Percentiles rank a stretch among this genome's conserved stretches.
These are phyloP conservation scores for Diarsia rubi DNA, from an alignment of 2,888 invertebrate genomes.

Conservation along the genomic window DNA sequence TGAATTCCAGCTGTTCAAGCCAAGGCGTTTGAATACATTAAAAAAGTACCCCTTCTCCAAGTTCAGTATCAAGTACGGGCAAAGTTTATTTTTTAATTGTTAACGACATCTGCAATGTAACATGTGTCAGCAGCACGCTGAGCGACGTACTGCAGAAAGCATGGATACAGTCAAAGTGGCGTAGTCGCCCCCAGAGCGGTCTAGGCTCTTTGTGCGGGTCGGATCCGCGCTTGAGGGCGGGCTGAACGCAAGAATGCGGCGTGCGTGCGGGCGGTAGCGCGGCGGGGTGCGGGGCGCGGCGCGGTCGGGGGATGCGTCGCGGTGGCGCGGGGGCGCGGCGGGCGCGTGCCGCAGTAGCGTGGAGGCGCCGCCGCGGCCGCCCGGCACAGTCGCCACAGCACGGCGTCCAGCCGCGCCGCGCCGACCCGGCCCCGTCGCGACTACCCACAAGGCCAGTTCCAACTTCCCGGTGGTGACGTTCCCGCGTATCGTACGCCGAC, in stretches of 20 bases:
- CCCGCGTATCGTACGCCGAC: conserved; percentile 77
- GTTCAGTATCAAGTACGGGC: conserved; percentile 29
- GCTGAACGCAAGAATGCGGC: conserved; percentile 88
- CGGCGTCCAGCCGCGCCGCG: conserved; percentile 75
- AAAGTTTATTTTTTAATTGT: conserved; percentile 49
- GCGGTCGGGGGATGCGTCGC: conserved; percentile 81
- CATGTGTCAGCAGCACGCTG: conserved; percentile 47
- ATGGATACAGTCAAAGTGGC: conserved; percentile 69
- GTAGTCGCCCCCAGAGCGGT: conserved; percentile 68
- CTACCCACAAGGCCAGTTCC: conserved; percentile 66
- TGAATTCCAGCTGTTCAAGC: conserved; percentile 59
- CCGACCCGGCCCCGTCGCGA: conserved; percentile 74
- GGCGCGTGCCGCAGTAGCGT: conserved; percentile 90
- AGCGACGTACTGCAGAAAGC: conserved; percentile 69
- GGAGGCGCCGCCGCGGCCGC: conserved; percentile 88
- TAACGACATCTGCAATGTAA: conserved; percentile 71
- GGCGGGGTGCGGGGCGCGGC: conserved; percentile 75
- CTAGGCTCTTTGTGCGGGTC: conserved; percentile 81
- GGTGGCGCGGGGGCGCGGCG: conserved; percentile 76
- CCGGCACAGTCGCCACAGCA: conserved; percentile 78
- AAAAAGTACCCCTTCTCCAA: conserved; percentile 47
- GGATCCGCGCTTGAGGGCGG: conserved; percentile 75
- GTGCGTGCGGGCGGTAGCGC: conserved; percentile 86
- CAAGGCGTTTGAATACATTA: conserved; percentile 49
- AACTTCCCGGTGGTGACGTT: conserved; percentile 75